Conservation (phyloP, 2,797 vertebrate genomes). For the Chanos chanos region DNA sequence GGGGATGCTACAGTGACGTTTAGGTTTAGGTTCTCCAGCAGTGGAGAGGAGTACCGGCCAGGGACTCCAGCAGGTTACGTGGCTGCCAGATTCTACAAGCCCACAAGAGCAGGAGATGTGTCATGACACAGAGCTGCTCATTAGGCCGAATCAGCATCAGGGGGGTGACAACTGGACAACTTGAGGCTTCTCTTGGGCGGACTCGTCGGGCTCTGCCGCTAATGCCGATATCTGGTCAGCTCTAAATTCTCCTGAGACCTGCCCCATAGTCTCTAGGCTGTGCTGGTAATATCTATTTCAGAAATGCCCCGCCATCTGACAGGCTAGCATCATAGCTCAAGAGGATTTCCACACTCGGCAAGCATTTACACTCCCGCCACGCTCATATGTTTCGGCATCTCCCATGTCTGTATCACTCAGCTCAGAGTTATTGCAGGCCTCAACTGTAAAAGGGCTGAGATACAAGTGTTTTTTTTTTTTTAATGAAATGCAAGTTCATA, state of each 20-base stretch:
- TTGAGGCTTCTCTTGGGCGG: conserved; percentile 67
- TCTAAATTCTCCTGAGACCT: conserved; percentile 21
- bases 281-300: conserved; percentile 79
- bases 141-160: conserved; percentile 79
- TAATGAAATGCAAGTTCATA: too few species aligned
- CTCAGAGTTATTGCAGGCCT: neutral
- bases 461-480: too few species aligned
- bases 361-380: conserved; percentile 55
- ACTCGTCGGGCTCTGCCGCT: conserved; percentile 39
- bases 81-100: conserved; percentile 94
- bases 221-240: conserved; percentile 12
- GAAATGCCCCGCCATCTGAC: conserved; percentile 63
- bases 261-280: conserved; percentile 54
- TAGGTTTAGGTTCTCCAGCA: neutral
- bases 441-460: conserved; percentile 65
- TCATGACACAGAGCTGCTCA: conserved; percentile 75
- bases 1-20: conserved; percentile 4
- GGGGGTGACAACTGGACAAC: conserved; percentile 72
- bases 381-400: conserved; percentile 68
- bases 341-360: conserved; percentile 60
- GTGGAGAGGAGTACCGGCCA: conserved; percentile 80
- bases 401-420: conserved; percentile 68
- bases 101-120: conserved; percentile 78
- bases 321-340: conserved; percentile 55
- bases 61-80: conserved; percentile 88